phyloP scores from a whole-genome alignment of 2,797 vertebrate species.

The Lates japonicus region DNA sequence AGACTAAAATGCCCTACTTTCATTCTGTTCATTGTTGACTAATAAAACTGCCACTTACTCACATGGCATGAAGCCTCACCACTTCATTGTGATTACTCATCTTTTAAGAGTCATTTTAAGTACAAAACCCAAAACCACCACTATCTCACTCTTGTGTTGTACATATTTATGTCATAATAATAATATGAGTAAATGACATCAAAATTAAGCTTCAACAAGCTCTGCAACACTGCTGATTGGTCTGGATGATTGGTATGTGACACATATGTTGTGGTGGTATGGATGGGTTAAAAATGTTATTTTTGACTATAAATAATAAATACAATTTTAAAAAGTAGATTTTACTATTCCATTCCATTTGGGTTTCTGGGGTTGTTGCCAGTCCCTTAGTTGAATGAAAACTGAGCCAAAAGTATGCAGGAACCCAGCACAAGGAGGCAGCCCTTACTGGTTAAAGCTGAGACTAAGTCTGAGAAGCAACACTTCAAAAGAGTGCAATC shows the following conservation, averaged over 20 bases:
- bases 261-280: too few species aligned
- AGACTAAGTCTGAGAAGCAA: constrained; percentile 18
- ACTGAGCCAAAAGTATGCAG: background rate
- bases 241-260: background rate
- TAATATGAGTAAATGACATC: too few species aligned
- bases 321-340: background rate
- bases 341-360: background rate
- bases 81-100: constrained; percentile 2
- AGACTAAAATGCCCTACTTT: background rate
- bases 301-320: background rate
- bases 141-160: background rate
- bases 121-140: background rate
- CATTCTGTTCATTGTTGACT: background rate
- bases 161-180: too few species aligned
- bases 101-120: background rate
- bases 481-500: constrained; percentile 17
- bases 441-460: background rate
- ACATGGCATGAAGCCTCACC: background rate
- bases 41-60: background rate
- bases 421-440: background rate
- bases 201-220: too few species aligned
- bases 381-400: background rate
- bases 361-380: background rate
- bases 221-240: background rate
- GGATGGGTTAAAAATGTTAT: too few species aligned